Conservation (phyloP, 2,888 invertebrate species). For the Lepas anatifera region DNA sequence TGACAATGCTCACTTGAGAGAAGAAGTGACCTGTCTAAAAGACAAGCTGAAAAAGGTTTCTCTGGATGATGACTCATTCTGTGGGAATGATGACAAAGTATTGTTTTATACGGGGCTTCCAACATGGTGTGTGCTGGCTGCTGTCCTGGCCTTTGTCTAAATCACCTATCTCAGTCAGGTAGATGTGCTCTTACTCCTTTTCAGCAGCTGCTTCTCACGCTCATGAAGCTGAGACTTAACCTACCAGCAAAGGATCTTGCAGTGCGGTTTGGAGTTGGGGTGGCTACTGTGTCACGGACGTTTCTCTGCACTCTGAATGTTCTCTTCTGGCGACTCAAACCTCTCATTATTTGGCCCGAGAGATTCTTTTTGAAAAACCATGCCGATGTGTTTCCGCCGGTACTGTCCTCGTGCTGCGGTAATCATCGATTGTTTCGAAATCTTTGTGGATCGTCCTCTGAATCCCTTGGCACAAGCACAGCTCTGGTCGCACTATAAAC, state of each 20-base stretch:
- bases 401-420: not conserved
- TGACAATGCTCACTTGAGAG: not conserved
- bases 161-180: not conserved
- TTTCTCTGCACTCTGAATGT: not conserved
- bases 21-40: not conserved
- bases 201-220: not conserved
- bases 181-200: not conserved
- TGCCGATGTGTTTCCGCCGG: not conserved
- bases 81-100: not conserved
- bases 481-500: constrained; percentile 27
- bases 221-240: not conserved
- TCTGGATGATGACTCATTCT: not conserved
- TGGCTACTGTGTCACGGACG: not conserved
- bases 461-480: constrained; percentile 15
- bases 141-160: not conserved
- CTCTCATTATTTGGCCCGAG: not conserved
- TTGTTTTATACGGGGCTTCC: not conserved
- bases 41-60: not conserved
- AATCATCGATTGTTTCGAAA: not conserved
- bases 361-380: not conserved
- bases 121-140: not conserved
- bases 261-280: not conserved
- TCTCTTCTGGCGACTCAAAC: not conserved
- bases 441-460: not conserved
- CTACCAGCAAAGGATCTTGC: not conserved